A percentile compares a stretch with the other conserved stretches of the same genome.
These are phyloP conservation scores for Hirundo rustica DNA, from an alignment of 2,797 vertebrate genomes.

Conservation along the genomic window DNA sequence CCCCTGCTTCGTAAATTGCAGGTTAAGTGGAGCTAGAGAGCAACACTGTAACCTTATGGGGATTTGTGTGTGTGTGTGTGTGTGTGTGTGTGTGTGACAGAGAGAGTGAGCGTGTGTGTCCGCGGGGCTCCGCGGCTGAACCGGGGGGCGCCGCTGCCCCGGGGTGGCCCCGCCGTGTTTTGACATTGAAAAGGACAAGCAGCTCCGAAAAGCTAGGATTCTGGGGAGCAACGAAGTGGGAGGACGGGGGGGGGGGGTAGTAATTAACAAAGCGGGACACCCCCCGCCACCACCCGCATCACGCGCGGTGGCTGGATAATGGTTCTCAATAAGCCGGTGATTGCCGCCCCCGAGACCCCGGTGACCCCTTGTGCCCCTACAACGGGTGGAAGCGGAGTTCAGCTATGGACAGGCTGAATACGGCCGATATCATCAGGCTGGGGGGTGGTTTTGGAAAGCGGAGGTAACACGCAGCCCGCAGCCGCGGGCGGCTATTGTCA, in stretches of 20 bases:
- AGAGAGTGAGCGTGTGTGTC: background rate
- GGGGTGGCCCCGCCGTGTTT: background rate
- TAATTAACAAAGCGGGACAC: background rate
- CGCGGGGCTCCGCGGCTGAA: background rate
- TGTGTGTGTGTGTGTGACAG: background rate
- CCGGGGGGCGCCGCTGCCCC: background rate
- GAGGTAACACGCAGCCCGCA: background rate
- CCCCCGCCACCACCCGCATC: background rate
- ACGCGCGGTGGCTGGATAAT: background rate
- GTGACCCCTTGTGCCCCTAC: background rate
- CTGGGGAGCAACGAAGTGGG: background rate
- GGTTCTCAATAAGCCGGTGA: background rate
- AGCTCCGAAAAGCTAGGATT: conserved; percentile 25
- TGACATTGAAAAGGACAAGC: conserved; percentile 70
- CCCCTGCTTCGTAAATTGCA: background rate
- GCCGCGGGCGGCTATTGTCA: conserved; percentile 10
- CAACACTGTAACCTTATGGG: background rate
- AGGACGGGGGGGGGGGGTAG: too few species aligned
- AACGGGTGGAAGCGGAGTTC: background rate
- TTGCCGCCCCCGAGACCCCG: background rate
- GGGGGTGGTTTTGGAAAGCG: too few species aligned
- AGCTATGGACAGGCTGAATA: background rate
- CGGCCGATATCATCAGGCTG: background rate
- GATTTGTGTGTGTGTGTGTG: background rate
- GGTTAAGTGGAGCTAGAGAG: background rate